Evolutionary conservation across 2,888 invertebrate genomes (phyloP).

Genomic region (Platycheirus rosarum): DNA sequence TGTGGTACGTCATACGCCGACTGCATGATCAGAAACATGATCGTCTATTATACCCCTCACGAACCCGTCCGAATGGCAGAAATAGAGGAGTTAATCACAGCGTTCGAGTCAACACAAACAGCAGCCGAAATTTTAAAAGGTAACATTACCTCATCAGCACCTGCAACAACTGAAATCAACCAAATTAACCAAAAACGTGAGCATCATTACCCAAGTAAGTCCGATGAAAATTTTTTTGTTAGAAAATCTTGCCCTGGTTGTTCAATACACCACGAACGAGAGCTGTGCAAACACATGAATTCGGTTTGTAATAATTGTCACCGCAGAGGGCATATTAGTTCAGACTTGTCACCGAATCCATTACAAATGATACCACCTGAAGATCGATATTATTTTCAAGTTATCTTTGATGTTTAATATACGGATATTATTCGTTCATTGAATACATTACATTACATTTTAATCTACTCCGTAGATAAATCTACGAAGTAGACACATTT

Average conservation of each 20-base stretch:
- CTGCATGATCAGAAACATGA: conserved; percentile 1
- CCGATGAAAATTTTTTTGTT: conserved; percentile 2
- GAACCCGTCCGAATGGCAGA: conserved; percentile 8
- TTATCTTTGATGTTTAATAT: too few species aligned
- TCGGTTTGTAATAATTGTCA: conserved; percentile 37
- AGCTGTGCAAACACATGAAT: conserved; percentile 16
- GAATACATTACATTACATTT: too few species aligned
- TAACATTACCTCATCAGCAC: background rate
- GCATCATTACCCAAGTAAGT: conserved; percentile 1
- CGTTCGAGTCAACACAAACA: conserved; percentile 17
- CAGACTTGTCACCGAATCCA: too few species aligned
- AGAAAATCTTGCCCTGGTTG: conserved; percentile 30
- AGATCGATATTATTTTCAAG: too few species aligned
- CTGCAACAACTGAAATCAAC: background rate
- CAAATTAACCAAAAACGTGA: background rate
- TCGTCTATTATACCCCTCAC: conserved; percentile 4
- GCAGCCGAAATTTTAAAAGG: conserved; percentile 15
- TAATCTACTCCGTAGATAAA: too few species aligned
- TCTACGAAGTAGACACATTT: too few species aligned
- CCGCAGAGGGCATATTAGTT: conserved; percentile 15
- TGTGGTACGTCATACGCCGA: background rate
- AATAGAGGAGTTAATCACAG: conserved; percentile 7
- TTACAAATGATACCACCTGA: too few species aligned
- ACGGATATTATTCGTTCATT: too few species aligned
- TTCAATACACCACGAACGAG: conserved; percentile 8